Conservation (phyloP, 23 tunicate species). For the Ciona savignyi region DNA sequence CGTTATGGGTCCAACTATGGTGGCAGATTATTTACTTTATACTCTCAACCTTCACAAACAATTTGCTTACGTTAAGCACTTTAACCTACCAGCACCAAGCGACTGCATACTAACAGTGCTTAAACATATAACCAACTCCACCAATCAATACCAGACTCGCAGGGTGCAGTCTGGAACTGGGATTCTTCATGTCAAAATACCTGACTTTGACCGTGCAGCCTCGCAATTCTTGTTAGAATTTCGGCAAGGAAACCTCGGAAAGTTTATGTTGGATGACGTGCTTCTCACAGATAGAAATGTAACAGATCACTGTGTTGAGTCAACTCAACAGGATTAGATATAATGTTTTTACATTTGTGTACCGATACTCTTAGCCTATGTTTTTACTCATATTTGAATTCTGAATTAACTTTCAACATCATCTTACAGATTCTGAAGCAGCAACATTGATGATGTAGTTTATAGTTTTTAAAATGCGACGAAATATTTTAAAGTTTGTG, state of each 20-base stretch:
- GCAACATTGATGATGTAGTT: too few species aligned
- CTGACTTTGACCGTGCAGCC: constrained; percentile 47
- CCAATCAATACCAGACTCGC: neutral
- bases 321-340: too few species aligned
- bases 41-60: constrained; percentile 37
- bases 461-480: constrained; percentile 34
- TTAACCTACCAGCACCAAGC: neutral
- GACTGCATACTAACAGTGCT: neutral
- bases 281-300: too few species aligned
- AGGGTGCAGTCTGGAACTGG: neutral
- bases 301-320: too few species aligned
- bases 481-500: constrained; percentile 44
- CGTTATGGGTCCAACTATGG: constrained; percentile 39
- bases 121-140: neutral
- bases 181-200: neutral
- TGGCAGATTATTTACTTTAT: constrained; percentile 72
- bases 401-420: too few species aligned
- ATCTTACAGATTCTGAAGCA: too few species aligned
- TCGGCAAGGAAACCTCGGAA: constrained; percentile 43
- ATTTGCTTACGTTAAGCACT: constrained; percentile 20
- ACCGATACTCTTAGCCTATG: too few species aligned
- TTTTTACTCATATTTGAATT: too few species aligned
- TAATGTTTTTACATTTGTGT: too few species aligned
- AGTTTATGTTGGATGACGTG: constrained; percentile 51
- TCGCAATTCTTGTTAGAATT: constrained; percentile 20